Conservation (phyloP, 1,140 invertebrate species). For the Drosophila teissieri region DNA sequence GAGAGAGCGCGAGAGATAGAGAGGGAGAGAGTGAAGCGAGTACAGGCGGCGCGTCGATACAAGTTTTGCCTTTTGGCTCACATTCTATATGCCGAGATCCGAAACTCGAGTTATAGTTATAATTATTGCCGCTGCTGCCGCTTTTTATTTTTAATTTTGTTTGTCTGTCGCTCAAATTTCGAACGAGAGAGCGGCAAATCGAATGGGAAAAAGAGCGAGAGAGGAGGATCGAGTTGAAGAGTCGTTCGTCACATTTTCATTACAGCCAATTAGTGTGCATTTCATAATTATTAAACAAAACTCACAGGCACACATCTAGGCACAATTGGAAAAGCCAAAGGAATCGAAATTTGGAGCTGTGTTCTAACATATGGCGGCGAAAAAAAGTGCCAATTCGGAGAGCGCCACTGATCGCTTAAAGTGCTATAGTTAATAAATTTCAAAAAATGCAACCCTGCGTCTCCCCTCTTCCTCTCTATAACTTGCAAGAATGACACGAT, state of each 20-base stretch:
- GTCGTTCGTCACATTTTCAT: conserved; percentile 69
- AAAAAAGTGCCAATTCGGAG: conserved; percentile 12
- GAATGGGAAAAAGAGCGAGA: conserved; percentile 9
- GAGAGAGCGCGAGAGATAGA: conserved; percentile 36
- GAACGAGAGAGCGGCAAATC: conserved; percentile 27
- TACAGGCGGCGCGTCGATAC: conserved; percentile 77
- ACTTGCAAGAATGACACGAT: conserved; percentile 81
- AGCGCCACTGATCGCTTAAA: conserved; percentile 19
- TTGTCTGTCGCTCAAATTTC: conserved; percentile 70
- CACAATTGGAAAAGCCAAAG: conserved; percentile 29
- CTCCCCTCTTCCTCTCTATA: conserved; percentile 18
- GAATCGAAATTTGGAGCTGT: conserved; percentile 15
- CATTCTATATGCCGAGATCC: conserved; percentile 73
- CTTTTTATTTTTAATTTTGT: conserved; percentile 77
- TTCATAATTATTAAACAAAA: conserved; percentile 84
- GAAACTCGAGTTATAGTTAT: conserved; percentile 82
- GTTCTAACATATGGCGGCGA: conserved; percentile 65
- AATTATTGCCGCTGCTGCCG: conserved; percentile 73
- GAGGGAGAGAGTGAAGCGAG: conserved; percentile 31
- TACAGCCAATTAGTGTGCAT: conserved; percentile 84
- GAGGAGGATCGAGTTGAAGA: conserved; percentile 22
- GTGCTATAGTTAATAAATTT: conserved; percentile 47
- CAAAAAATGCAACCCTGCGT: conserved; percentile 79
- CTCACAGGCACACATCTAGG: conserved; percentile 16
- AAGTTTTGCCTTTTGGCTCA: conserved; percentile 79